phyloP scores from a whole-genome alignment of 2,888 invertebrate species.

The Pseudococcus longispinus region DNA sequence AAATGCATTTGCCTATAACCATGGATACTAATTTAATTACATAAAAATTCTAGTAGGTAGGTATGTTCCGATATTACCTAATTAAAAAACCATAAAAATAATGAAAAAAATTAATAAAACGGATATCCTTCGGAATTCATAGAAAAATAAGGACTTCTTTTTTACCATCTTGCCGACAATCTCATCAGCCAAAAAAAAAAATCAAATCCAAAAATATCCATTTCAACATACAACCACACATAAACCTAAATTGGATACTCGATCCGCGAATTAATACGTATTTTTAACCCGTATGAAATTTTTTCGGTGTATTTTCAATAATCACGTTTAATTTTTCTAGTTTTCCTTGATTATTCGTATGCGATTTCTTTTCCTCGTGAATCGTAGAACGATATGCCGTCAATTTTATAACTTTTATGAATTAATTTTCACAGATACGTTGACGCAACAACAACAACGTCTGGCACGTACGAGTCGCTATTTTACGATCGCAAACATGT shows the following conservation, averaged over 20 bases:
- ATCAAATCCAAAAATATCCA: background rate
- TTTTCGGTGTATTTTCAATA: background rate
- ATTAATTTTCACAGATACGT: background rate
- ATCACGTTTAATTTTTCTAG: slow-evolving; percentile 14
- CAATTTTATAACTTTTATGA: background rate
- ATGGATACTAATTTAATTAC: too few relatives aligned
- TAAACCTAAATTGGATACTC: background rate
- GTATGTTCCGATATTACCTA: too few relatives aligned
- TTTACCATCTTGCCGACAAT: too few relatives aligned
- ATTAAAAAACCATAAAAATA: background rate
- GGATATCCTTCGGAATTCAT: too few relatives aligned
- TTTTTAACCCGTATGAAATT: background rate
- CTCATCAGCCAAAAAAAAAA: background rate
- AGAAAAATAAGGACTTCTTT: too few relatives aligned
- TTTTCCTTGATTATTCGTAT: slow-evolving; percentile 4
- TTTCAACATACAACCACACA: background rate
- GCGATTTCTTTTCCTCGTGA: background rate
- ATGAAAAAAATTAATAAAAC: background rate
- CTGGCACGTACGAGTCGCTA: background rate
- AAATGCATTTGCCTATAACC: too few relatives aligned
- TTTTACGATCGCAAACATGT: background rate
- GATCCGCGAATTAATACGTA: background rate
- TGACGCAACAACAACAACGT: background rate
- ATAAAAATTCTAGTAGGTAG: background rate
- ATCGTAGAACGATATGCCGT: background rate